Conservation (phyloP, 1,140 invertebrate genomes). For the Muscidifurax raptorellus region DNA sequence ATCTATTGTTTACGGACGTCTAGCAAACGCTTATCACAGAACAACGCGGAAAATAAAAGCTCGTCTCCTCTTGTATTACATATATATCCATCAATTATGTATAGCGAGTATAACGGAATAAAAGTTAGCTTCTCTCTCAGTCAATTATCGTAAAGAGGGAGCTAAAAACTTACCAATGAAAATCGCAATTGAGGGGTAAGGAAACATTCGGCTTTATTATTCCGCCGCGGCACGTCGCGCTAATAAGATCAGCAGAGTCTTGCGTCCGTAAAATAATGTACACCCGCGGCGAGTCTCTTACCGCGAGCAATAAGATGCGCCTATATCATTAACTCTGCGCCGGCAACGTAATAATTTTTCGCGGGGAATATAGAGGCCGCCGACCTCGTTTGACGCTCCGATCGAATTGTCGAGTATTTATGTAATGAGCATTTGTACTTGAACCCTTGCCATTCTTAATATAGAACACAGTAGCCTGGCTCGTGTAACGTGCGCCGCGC, state of each 20-base stretch:
- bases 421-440: slow-evolving; percentile 40
- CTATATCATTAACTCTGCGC: not conserved
- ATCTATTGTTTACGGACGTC: too few relatives aligned
- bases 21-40: too few relatives aligned
- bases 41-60: too few relatives aligned
- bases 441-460: slow-evolving; percentile 38
- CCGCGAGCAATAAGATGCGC: not conserved
- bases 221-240: not conserved
- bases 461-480: slow-evolving; percentile 12
- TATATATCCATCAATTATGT: too few relatives aligned
- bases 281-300: not conserved
- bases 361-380: not conserved
- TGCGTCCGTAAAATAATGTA: not conserved
- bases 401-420: slow-evolving; percentile 31
- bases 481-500: not conserved
- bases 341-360: not conserved
- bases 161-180: not conserved
- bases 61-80: too few relatives aligned
- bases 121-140: too few relatives aligned
- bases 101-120: too few relatives aligned
- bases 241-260: not conserved
- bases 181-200: not conserved
- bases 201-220: not conserved
- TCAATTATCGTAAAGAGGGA: not conserved
- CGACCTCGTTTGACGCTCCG: not conserved